A percentile compares a stretch with the other conserved stretches of the same genome.
phyloP scores from a whole-genome alignment of 1,140 invertebrate species.

The Riptortus pedestris region DNA sequence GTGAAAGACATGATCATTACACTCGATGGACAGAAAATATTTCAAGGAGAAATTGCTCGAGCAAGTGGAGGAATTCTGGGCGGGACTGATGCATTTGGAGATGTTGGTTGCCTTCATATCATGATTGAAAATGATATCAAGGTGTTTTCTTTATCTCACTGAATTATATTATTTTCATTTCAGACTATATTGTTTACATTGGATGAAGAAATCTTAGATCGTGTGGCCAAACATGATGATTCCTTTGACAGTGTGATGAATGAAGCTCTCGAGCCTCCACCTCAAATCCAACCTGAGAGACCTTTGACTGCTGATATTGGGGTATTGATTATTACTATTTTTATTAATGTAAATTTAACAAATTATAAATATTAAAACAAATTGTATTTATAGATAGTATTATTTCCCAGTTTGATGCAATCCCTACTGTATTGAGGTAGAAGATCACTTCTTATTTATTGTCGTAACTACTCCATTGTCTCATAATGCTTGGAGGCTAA shows the following conservation, averaged over 20 bases:
- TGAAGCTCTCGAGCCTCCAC: slow-evolving; percentile 22
- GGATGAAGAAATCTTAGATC: slow-evolving; percentile 59
- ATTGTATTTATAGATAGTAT: neutral
- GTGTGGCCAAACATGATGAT: slow-evolving; percentile 58
- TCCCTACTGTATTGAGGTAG: no score
- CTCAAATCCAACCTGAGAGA: slow-evolving; percentile 36
- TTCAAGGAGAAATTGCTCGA: slow-evolving; percentile 67
- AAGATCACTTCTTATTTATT: no score
- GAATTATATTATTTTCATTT: slow-evolving; percentile 32
- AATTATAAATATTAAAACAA: neutral
- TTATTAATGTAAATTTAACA: neutral
- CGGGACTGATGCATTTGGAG: slow-evolving; percentile 59
- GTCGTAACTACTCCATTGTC: no score
- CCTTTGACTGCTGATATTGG: slow-evolving; percentile 45
- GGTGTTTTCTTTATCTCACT: neutral
- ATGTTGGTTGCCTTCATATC: slow-evolving; percentile 47
- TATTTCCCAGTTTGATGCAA: no score
- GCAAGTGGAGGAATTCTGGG: slow-evolving; percentile 61
- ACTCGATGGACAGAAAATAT: slow-evolving; percentile 56
- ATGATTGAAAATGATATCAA: neutral
- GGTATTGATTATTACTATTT: slow-evolving; percentile 31
- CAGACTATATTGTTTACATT: slow-evolving; percentile 76
- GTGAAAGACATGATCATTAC: slow-evolving; percentile 57
- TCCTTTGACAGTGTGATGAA: slow-evolving; percentile 44
- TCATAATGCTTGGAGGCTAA: no score